Base-by-base conservation (phyloP, 2,113 vertebrate genomes). In the Hippocampus mohnikei region DNA sequence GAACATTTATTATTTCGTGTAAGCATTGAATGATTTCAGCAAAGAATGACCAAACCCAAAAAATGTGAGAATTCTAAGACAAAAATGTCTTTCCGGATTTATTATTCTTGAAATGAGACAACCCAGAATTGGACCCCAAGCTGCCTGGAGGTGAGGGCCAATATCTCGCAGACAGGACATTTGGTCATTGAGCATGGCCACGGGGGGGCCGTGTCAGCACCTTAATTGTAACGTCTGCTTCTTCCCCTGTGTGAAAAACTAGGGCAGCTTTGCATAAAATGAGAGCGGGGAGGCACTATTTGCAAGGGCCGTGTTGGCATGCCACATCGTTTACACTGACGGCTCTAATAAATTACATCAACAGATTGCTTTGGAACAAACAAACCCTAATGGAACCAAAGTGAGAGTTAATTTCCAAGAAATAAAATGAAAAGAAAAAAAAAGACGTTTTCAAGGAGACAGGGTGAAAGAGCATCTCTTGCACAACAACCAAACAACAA, bases 101-200 rank as follows among this genome's bases (percentile, higher is more conserved):
- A 73, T 86, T 88, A 85, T 88, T 78, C 82, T 80, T 90, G 79
- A 42, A 12, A 65, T 69, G 89, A 91, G 89, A 84, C 92, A 90
- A 92, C 90, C 90, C 89, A 92, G 90, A 92, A 92, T 92, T 93
- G 85, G 90, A 91, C 89, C 89, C 79, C 72, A 76, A 78, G 87
- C 72, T 91, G 91, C 90, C 90, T 74, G 20, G 85, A 90, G 90
- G 85, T 87, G 81, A 88, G 29, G 80, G 83, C 80, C 72, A 56
- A 80, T 77, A 71, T 82, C 70, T 87, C 79, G 81, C 79, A 78
- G 77, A 87, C 87, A 89, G 81, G 87, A 88, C 88, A 87, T 87
- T 80, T 88, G 77, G 79, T 86, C 88, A 82, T 82, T 59, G 82
- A 84, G 81, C 87, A 66, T 78, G 75, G 77, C 84, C 88, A 83